Conservation (phyloP, 2,888 invertebrate species). For the Ptilodon capucinus region DNA sequence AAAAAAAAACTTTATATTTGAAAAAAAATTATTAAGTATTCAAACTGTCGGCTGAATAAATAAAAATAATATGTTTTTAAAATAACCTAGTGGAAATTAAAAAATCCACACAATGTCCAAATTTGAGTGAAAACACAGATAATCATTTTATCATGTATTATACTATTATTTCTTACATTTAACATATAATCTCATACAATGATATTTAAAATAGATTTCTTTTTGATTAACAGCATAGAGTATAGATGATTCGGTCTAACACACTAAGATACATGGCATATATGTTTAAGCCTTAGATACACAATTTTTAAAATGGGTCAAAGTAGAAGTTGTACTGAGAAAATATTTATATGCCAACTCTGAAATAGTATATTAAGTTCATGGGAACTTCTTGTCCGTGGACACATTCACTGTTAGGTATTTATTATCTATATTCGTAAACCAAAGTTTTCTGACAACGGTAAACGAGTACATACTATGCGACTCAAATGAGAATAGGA, state of each 20-base stretch:
- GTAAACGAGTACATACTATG: too few relatives aligned
- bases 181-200: constrained; percentile 77
- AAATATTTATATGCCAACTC: constrained; percentile 5
- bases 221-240: constrained; percentile 67
- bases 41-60: too few relatives aligned
- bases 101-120: too few relatives aligned
- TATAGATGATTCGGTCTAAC: constrained; percentile 39
- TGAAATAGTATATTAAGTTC: constrained; percentile 12
- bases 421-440: too few relatives aligned
- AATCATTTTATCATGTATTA: constrained; percentile 35
- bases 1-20: too few relatives aligned
- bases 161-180: constrained; percentile 73
- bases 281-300: neutral
- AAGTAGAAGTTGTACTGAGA: constrained; percentile 10
- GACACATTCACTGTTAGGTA: too few relatives aligned
- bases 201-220: constrained; percentile 81
- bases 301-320: constrained; percentile 22
- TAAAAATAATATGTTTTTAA: too few relatives aligned
- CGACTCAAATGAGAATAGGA: too few relatives aligned
- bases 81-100: too few relatives aligned
- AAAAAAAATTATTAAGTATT: too few relatives aligned
- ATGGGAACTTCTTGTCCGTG: too few relatives aligned
- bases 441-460: too few relatives aligned
- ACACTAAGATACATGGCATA: constrained; percentile 27
- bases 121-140: constrained; percentile 13